These are phyloP conservation scores for Orthonyx spaldingii DNA, from an alignment of 2,113 vertebrate genomes.

Conservation along the genomic window DNA sequence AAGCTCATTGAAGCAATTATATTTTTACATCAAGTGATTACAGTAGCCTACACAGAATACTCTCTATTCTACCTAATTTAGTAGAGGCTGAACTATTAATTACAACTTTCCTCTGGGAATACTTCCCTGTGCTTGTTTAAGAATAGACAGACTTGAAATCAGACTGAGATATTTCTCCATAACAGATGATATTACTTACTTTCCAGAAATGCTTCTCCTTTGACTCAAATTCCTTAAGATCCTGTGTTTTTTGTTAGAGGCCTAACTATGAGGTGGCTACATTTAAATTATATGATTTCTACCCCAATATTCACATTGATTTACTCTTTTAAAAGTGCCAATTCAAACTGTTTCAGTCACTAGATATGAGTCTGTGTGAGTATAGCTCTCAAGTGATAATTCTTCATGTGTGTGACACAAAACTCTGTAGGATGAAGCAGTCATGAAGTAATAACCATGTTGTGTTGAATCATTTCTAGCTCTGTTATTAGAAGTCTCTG, in stretches of 20 bases:
- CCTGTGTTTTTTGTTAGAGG: background rate
- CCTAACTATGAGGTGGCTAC: fast-evolving
- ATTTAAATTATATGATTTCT: background rate
- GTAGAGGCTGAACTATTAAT: background rate
- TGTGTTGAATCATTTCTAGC: background rate
- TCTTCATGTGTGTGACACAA: background rate
- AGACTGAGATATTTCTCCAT: background rate
- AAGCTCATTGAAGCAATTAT: background rate
- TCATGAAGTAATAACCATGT: background rate
- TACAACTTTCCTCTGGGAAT: background rate
- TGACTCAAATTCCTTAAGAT: background rate
- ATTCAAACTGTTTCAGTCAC: background rate
- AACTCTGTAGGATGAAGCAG: background rate
- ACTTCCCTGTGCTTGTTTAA: background rate
- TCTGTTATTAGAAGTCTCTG: background rate
- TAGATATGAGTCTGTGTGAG: fast-evolving
- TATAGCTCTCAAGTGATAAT: background rate
- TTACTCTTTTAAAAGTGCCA: background rate
- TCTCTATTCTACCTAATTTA: background rate
- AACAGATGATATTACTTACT: background rate
- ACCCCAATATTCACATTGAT: background rate
- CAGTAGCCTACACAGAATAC: background rate
- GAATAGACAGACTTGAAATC: background rate
- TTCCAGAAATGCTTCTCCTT: background rate
- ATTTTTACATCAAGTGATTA: background rate